phyloP scores from a whole-genome alignment of 2,797 vertebrate species.

The Crossoptilon crossoptilon region DNA sequence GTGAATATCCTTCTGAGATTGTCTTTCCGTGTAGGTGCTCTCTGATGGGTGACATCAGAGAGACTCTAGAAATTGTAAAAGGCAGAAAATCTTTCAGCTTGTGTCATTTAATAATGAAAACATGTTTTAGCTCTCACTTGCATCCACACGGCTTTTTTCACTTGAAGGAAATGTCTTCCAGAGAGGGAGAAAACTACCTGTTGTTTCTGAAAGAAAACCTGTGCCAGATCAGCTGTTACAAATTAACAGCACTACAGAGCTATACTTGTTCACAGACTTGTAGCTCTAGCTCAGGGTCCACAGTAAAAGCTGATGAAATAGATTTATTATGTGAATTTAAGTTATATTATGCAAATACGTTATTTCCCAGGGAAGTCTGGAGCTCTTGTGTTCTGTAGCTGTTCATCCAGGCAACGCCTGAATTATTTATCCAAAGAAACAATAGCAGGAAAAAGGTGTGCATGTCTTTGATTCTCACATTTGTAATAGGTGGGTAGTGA shows the following conservation, averaged over 20 bases:
- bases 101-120: constrained; percentile 24
- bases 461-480: background rate
- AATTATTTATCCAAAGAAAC: background rate
- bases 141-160: background rate
- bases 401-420: background rate
- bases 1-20: background rate
- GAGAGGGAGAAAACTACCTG: background rate
- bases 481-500: background rate
- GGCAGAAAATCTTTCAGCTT: constrained; percentile 19
- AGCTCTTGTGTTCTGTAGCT: background rate
- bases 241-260: background rate
- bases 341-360: background rate
- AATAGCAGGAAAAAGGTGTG: background rate
- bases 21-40: fast-evolving
- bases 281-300: background rate
- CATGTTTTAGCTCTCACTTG: background rate
- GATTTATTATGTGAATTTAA: background rate
- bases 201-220: background rate
- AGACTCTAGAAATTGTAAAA: background rate
- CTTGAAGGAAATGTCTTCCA: background rate
- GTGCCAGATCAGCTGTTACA: background rate
- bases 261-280: background rate
- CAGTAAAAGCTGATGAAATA: background rate
- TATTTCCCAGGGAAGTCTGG: background rate
- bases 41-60: background rate